Conservation (phyloP, 2,113 vertebrate genomes). For the Syngnathus scovelli region DNA sequence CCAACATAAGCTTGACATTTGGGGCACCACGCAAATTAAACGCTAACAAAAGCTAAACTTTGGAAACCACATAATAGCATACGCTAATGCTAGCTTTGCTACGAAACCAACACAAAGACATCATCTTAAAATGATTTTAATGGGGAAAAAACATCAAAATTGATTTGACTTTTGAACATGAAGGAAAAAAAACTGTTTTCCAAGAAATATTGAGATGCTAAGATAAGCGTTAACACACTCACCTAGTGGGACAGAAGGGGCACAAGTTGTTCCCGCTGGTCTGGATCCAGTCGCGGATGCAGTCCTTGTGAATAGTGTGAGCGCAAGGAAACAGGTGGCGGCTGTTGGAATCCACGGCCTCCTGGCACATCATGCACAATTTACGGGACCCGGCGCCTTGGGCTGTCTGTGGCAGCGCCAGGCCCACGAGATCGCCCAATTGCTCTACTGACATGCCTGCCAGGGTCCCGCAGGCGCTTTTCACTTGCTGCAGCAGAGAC, state of each 20-base stretch:
- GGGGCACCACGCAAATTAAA: background rate
- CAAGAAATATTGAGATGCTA: background rate
- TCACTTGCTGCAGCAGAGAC: conserved; percentile 86
- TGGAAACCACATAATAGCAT: background rate
- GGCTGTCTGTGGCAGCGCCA: conserved; percentile 64
- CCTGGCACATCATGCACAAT: conserved; percentile 89
- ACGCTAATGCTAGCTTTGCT: background rate
- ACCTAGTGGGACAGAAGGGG: conserved; percentile 52
- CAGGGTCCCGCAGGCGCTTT: conserved; percentile 81
- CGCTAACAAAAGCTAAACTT: background rate
- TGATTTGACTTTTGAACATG: background rate
- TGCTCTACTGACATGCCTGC: conserved; percentile 87
- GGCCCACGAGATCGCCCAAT: conserved; percentile 76
- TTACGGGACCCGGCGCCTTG: conserved; percentile 51
- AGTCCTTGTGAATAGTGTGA: conserved; percentile 81
- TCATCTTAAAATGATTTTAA: background rate
- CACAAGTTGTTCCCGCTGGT: conserved; percentile 57
- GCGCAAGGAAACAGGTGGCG: conserved; percentile 81
- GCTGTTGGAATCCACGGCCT: conserved; percentile 75
- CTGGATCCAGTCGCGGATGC: conserved; percentile 57
- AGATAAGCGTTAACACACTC: background rate
- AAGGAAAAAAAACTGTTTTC: too few relatives aligned
- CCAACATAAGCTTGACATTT: background rate
- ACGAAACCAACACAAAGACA: background rate
- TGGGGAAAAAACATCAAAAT: background rate